Evolutionary conservation across 2,113 vertebrate genomes (phyloP), one percentile per base, ranked within the genome.

Genomic region (Trochalopteron elliotii): DNA sequence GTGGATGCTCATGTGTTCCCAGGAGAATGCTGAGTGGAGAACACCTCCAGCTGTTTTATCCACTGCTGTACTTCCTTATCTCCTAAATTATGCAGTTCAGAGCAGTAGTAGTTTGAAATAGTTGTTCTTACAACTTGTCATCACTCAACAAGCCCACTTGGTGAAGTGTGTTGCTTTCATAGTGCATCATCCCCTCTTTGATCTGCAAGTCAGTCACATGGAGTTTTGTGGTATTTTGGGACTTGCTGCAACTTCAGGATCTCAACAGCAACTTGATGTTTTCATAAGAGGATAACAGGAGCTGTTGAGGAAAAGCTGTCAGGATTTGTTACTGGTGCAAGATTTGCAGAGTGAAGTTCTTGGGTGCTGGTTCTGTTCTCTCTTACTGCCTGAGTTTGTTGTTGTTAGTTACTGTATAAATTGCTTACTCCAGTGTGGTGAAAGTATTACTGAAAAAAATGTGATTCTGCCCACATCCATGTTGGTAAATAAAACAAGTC

Each of bases 401-500:
- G 18, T 21, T 57, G 17, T 72, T 82, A 21, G 12, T 72, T 45
- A 53, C 21, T 44, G 16, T 53, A 19, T 45, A 35, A 75, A 55
- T 74, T 12, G 16, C 19, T 77, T 67, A 27, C 9, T n/a, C 6
- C 6, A 15, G 1, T 18, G 24, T 69, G 49, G 8, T 64, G 44
- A 17, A 67, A 79, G 6, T 39, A 12, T 16, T 40, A n/a, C 6
- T 14, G 52, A 3, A 68, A 68, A 68, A 87, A 22, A 2, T 0
- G n/a, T 11, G 8, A 20, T 49, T 53, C 27, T 90, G 18, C 37
- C 12, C 25, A 4, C 10, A 9, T 27, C 0, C 0, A 1, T 52
- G 3, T 27, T 40, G 21, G 17, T 78, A 75, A 87, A 67, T 71
- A 39, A 75, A 59, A 25, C 31, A n/a, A 71, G 44, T 18, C 37